phyloP scores from a whole-genome alignment of 2,888 invertebrate species.

The Phalangium opilio region DNA sequence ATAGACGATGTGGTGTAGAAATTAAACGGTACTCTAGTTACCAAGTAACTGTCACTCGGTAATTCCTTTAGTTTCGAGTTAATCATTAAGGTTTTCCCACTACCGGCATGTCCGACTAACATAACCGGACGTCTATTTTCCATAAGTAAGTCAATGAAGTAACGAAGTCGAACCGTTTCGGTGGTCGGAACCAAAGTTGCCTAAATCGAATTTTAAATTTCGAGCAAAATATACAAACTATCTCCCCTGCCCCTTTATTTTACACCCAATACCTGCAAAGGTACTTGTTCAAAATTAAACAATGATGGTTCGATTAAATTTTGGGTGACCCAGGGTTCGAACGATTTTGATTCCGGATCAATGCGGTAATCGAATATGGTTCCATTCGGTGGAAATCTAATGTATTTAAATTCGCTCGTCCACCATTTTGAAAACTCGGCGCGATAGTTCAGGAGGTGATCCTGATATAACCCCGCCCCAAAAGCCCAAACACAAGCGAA shows the following conservation, averaged over 20 bases:
- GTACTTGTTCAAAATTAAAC: slow-evolving; percentile 68
- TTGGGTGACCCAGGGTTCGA: slow-evolving; percentile 74
- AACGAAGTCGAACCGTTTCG: slow-evolving; percentile 78
- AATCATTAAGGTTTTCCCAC: slow-evolving; percentile 87
- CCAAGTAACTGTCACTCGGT: slow-evolving; percentile 61
- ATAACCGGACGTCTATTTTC: slow-evolving; percentile 77
- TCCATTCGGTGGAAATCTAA: slow-evolving; percentile 78
- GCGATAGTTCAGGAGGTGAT: slow-evolving; percentile 79
- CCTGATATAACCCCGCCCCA: slow-evolving; percentile 93
- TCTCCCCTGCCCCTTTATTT: background rate
- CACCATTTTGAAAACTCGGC: slow-evolving; percentile 97
- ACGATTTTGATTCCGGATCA: slow-evolving; percentile 75
- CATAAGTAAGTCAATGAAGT: slow-evolving; percentile 76
- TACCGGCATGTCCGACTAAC: slow-evolving; percentile 84
- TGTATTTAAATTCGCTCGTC: slow-evolving; percentile 84
- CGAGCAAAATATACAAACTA: background rate
- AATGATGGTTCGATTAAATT: slow-evolving; percentile 38
- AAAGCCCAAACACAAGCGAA: slow-evolving; percentile 96
- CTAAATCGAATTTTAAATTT: slow-evolving; percentile 31
- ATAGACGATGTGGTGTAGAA: slow-evolving; percentile 90
- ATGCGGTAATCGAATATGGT: slow-evolving; percentile 92
- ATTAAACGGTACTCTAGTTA: slow-evolving; percentile 87
- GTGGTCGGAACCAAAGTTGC: slow-evolving; percentile 82
- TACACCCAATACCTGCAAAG: slow-evolving; percentile 77
- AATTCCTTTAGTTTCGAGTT: slow-evolving; percentile 61